A percentile compares a stretch with the other conserved stretches of the same genome.
phyloP scores from a whole-genome alignment of 2,113 vertebrate genomes.

The Dipodomys stephensi region DNA sequence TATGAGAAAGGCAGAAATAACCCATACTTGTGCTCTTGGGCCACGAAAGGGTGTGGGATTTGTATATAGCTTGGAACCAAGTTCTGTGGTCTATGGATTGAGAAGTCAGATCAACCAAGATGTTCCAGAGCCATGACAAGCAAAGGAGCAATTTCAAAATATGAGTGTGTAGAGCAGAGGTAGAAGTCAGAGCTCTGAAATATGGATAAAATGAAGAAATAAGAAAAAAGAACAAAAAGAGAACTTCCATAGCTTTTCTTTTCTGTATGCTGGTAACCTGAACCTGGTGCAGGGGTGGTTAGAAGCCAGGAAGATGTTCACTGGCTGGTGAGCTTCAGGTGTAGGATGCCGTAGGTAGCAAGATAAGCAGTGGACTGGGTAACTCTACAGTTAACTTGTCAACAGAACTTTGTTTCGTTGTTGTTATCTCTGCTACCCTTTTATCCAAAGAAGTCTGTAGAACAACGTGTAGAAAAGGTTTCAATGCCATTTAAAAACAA shows the following conservation, averaged over 20 bases:
- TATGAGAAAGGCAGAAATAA: background rate
- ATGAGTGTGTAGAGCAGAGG: background rate
- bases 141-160: background rate
- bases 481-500: background rate
- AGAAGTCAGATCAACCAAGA: background rate
- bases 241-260: background rate
- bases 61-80: accelerated
- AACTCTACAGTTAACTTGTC: background rate
- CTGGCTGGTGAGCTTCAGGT: background rate
- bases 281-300: background rate
- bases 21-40: too few species aligned
- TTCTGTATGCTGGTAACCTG: background rate
- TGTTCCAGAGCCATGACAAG: background rate
- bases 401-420: background rate
- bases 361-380: background rate
- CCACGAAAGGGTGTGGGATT: too few species aligned
- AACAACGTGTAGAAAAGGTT: background rate
- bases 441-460: background rate
- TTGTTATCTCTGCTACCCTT: background rate
- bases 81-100: background rate
- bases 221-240: background rate
- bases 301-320: background rate
- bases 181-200: background rate
- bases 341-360: background rate
- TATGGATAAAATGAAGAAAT: background rate